A percentile compares a stretch with the other conserved stretches of the same genome.
Conservation (phyloP, 2,888 invertebrate genomes). For the Sylvicola cinctus region DNA sequence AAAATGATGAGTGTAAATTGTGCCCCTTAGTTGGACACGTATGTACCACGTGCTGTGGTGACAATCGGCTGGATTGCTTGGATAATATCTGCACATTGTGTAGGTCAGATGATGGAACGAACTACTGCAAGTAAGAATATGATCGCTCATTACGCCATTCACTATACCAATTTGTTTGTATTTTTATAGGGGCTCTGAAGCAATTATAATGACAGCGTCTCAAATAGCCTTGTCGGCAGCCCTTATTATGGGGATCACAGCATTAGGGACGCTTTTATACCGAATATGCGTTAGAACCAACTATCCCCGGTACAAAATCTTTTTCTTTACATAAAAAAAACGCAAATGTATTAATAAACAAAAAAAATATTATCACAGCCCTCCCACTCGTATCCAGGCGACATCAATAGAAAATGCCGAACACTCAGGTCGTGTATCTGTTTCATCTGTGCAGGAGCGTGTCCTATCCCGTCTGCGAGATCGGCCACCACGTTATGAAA, state of each 20-base stretch:
- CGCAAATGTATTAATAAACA: background rate
- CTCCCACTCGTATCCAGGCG: background rate
- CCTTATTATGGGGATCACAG: slow-evolving; percentile 13
- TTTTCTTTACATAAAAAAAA: background rate
- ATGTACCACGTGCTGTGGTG: too few relatives aligned
- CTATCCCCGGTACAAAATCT: slow-evolving; percentile 10
- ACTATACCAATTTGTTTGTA: too few relatives aligned
- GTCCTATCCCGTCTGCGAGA: slow-evolving; percentile 11
- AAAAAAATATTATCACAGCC: too few relatives aligned
- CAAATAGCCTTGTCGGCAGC: slow-evolving; percentile 13
- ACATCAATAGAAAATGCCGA: slow-evolving; percentile 7
- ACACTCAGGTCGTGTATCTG: slow-evolving; percentile 9
- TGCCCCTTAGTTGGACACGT: too few relatives aligned
- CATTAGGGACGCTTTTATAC: slow-evolving; percentile 11
- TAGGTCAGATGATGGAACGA: too few relatives aligned
- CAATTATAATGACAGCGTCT: slow-evolving; percentile 9
- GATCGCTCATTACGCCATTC: too few relatives aligned
- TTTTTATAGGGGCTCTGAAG: too few relatives aligned
- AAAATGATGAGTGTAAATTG: too few relatives aligned
- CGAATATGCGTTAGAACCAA: slow-evolving; percentile 11
- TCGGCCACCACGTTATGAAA: slow-evolving; percentile 12
- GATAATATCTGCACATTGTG: too few relatives aligned
- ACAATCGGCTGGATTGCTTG: too few relatives aligned
- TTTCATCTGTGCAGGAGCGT: slow-evolving; percentile 12
- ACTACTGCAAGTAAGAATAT: too few relatives aligned